Conservation (phyloP, 2,888 invertebrate genomes). For the Aphodius sticticus region DNA sequence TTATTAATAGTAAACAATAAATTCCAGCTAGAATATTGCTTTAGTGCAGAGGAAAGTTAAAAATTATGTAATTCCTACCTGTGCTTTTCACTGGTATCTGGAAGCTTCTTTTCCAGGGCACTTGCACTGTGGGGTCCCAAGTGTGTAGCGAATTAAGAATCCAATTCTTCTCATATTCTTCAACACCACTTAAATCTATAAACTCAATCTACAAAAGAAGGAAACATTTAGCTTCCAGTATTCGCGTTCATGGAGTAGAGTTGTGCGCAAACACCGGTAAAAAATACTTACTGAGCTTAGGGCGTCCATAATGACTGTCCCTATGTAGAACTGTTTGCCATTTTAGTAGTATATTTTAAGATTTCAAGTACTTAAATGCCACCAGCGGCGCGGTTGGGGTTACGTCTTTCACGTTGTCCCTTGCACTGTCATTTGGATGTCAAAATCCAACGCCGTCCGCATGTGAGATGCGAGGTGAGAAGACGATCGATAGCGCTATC, state of each 20-base stretch:
- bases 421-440: slow-evolving; percentile 34
- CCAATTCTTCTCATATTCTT: slow-evolving; percentile 71
- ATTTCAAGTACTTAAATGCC: slow-evolving; percentile 26
- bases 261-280: neutral
- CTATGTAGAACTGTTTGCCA: slow-evolving; percentile 30
- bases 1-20: neutral
- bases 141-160: slow-evolving; percentile 68
- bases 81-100: slow-evolving; percentile 36
- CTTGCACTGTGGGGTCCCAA: slow-evolving; percentile 57
- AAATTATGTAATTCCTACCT: slow-evolving; percentile 32
- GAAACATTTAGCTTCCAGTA: slow-evolving; percentile 14
- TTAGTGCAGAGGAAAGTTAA: neutral
- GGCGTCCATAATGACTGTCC: slow-evolving; percentile 27
- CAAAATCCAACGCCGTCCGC: slow-evolving; percentile 26
- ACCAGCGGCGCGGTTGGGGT: slow-evolving; percentile 36
- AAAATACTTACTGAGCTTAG: slow-evolving; percentile 29
- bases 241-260: neutral
- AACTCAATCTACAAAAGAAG: slow-evolving; percentile 63
- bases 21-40: neutral
- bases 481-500: neutral
- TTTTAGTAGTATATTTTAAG: slow-evolving; percentile 25
- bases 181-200: slow-evolving; percentile 77
- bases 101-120: slow-evolving; percentile 54
- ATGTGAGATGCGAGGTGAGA: neutral
- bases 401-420: slow-evolving; percentile 37